Evolutionary conservation across 2,888 invertebrate genomes (phyloP), one percentile per base, ranked within the genome.

Genomic region (Pasiphila rectangulata): DNA sequence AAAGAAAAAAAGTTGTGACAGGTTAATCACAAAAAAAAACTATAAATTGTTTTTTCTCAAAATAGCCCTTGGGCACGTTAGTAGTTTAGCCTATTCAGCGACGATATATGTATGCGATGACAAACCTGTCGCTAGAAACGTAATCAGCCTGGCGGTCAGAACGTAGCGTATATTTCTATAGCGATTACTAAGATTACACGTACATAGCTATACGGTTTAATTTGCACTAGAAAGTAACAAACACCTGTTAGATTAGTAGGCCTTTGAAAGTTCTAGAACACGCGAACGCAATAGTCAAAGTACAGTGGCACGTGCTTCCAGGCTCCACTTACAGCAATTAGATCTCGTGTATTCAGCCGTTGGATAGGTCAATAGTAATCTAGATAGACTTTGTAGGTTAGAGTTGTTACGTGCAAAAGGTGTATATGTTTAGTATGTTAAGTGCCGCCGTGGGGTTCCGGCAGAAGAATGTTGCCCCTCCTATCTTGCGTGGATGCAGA

Each of bases 251-350:
- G 29, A 45, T 52, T 45, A 44, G 41, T 35, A 50, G 45, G 34
- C 13, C 27, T 45, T 50, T 40, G 37, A 52, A 52, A 44, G 46
- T 34, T 46, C 46, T 51, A 35, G 25, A 35, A n/a, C 36, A 16
- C 23, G 27, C 34, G 20, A 6, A 30, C 19, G 13, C 39, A 46
- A 35, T 39, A 24, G 10, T 35, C 24, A 21, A 39, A 13, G 16
- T 17, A 32, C 32, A 32, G 17, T 32, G 10, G 17, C 32, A 32
- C 32, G 32, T 32, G 32, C 42, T 35, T 17, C 49, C 53, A 46
- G 55, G 55, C 39, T 57, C 55, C 56, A 56, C 58, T 69, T 65
- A 62, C 52, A 46, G 54, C 63, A 65, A 69, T 69, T 69, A 67
- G 61, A 46, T 61, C 57, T 69, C 61, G 61, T 66, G 54, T 69